Evolutionary conservation across 2,113 vertebrate species (phyloP).

Genomic region (Dicentrarchus labrax): DNA sequence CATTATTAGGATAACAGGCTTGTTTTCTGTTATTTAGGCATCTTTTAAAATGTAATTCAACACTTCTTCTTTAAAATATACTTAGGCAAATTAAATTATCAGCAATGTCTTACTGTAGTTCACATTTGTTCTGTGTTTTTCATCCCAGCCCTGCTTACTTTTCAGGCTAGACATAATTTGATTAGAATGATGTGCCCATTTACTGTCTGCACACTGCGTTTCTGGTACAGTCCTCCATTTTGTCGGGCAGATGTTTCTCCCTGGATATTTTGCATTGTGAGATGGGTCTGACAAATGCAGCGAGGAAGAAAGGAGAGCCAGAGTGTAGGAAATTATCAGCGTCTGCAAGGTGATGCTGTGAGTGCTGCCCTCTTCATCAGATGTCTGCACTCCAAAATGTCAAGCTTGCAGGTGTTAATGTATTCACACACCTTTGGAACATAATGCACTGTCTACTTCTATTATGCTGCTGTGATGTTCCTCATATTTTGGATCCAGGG

Average conservation of each 20-base stretch:
- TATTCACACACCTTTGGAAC: conserved; percentile 33
- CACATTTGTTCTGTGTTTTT: neutral
- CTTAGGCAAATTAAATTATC: neutral
- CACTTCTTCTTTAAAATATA: neutral
- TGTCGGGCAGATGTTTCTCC: neutral
- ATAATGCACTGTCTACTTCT: conserved; percentile 19
- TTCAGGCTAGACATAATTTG: conserved; percentile 14
- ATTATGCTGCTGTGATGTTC: neutral
- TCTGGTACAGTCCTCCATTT: conserved; percentile 11
- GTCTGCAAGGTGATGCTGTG: conserved; percentile 21
- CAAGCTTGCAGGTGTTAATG: conserved; percentile 53
- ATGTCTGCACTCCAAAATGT: conserved; percentile 55
- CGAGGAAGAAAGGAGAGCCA: conserved; percentile 15
- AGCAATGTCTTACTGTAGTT: no score
- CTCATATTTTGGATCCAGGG: neutral
- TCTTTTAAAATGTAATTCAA: neutral
- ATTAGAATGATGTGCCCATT: conserved; percentile 23
- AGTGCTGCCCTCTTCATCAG: conserved; percentile 51
- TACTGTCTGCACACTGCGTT: conserved; percentile 21
- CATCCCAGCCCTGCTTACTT: neutral
- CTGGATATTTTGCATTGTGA: conserved; percentile 1
- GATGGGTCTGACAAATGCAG: conserved; percentile 22
- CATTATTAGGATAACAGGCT: neutral
- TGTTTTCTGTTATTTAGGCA: neutral
- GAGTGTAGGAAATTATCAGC: conserved; percentile 2